phyloP scores from a whole-genome alignment of 2,797 vertebrate species.

The Heteromormyrus szaboi region DNA sequence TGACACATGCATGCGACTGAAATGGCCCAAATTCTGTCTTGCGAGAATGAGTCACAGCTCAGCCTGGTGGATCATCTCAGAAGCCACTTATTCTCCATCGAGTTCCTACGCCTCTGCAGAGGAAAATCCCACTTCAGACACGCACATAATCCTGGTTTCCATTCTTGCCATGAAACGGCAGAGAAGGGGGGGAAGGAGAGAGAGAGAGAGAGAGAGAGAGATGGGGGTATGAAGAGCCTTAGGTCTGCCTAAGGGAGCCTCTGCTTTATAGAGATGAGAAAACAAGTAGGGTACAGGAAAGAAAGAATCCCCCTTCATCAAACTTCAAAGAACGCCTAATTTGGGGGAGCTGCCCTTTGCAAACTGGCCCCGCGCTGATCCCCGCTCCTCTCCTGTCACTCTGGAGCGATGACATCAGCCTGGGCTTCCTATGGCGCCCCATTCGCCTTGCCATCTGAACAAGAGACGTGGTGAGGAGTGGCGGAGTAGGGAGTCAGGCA shows the following conservation, averaged over 20 bases:
- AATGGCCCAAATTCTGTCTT: neutral
- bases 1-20: neutral
- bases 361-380: neutral
- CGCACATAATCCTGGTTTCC: neutral
- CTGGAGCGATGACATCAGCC: neutral
- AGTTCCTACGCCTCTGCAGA: neutral
- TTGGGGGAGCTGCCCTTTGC: neutral
- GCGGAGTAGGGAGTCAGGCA: neutral
- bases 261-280: neutral
- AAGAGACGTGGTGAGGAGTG: neutral
- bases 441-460: neutral
- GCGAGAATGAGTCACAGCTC: neutral
- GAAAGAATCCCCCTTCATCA: neutral
- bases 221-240: neutral
- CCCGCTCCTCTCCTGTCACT: neutral
- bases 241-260: neutral
- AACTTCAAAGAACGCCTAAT: neutral
- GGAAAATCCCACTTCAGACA: constrained; percentile 1
- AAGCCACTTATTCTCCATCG: neutral
- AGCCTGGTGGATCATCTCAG: neutral
- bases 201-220: neutral
- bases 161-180: neutral
- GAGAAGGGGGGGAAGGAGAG: too few relatives aligned
- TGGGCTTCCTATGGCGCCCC: neutral
- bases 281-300: neutral